Evolutionary conservation across 2,113 vertebrate species (phyloP).

Genomic region (Ophthalmolycus amberensis): DNA sequence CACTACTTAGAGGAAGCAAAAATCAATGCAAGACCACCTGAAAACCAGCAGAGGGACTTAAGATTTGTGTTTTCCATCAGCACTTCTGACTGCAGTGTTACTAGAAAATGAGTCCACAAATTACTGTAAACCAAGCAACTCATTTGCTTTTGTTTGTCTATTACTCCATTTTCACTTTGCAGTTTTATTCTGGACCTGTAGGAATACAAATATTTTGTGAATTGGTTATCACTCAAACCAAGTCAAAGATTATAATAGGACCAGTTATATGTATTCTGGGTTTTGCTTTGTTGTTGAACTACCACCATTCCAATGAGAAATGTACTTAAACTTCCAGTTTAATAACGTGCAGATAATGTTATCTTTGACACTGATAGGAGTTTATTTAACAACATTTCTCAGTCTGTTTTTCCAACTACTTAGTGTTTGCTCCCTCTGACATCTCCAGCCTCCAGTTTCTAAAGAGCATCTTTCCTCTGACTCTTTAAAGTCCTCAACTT

Average conservation of each 20-base stretch:
- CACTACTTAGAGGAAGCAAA: not conserved
- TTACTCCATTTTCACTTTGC: not conserved
- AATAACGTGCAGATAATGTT: conserved; percentile 15
- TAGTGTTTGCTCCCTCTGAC: conserved; percentile 27
- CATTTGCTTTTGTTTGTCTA: not conserved
- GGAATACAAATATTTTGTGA: not conserved
- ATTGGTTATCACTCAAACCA: not conserved
- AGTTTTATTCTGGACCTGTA: not conserved
- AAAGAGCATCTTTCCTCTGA: conserved; percentile 42
- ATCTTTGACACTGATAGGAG: conserved; percentile 15
- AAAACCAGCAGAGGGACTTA: not conserved
- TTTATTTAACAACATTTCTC: conserved; percentile 53
- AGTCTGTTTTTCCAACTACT: conserved; percentile 32
- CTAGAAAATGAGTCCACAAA: conserved; percentile 21
- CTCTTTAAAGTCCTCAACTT: conserved; percentile 58
- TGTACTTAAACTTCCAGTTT: not conserved
- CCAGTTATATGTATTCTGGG: not conserved
- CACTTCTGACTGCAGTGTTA: not conserved
- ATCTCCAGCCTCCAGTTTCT: conserved; percentile 39
- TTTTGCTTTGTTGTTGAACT: conserved; percentile 1
- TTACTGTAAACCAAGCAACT: conserved; percentile 9
- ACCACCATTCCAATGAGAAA: not conserved
- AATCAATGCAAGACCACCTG: conserved; percentile 16
- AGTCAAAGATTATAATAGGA: not conserved
- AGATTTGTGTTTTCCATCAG: conserved; percentile 4